Evolutionary conservation across 1,140 invertebrate genomes (phyloP), one percentile per base, ranked within the genome.

Genomic region (Bombus breviceps): DNA sequence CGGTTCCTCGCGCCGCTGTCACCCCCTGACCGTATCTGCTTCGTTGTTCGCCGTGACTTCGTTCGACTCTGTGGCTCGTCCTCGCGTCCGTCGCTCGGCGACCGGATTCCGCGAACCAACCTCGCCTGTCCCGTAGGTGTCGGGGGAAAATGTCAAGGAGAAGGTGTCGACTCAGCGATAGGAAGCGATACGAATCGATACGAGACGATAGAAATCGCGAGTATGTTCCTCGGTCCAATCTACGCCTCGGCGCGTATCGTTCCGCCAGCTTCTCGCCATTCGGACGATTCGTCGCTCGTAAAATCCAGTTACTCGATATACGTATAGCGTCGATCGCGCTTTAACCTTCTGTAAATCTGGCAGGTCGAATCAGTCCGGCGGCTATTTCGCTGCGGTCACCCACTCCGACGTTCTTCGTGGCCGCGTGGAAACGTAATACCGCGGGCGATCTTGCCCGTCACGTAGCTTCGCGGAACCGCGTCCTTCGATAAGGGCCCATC

Each of bases 91-190:
- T 32, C n/a, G n/a, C 15, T 66, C n/a, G 62, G n/a, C 69, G 32
- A 41, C 18, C 25, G 37, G 76, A 77, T 78, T 83, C 81, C 81
- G 22, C 64, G 37, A 53, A 39, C 18, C 57, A 53, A 64, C 41
- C 53, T n/a, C 41, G 41, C 47, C 15, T 28, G 74, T 32, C 66
- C 66, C 66, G 82, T 84, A 71, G 82, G 82, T 71, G 82, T 84
- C 64, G 64, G 22, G 10, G 66, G 64, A 71, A 84, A 84, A 84
- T 84, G 82, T 84, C 82, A 84, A 84, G 82, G 82, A 84, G 82
- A 84, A 84, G 82, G 74, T 83, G 82, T 78, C 82, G 74, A 37
- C 75, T 34, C 3, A 9, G 43, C 69, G 66, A 68, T 32, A n/a
- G 12, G 2, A 18, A n/a, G 12, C n/a, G 10, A n/a, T 64, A 64